A percentile compares a stretch with the other conserved stretches of the same genome.
These are phyloP conservation scores for Sciurus carolinensis DNA, from an alignment of 2,797 vertebrate genomes.

Conservation along the genomic window DNA sequence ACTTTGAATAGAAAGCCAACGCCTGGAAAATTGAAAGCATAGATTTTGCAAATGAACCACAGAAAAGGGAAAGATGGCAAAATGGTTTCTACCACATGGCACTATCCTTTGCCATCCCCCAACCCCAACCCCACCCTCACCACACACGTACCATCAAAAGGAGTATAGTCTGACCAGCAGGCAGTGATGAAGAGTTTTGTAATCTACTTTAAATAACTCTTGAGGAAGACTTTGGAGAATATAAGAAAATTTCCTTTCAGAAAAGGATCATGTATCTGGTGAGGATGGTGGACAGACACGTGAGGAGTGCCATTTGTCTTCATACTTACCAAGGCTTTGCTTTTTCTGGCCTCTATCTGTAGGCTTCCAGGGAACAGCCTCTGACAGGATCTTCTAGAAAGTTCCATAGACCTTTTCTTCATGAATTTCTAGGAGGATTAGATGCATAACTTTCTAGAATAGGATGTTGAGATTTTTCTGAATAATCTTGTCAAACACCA, in stretches of 20 bases:
- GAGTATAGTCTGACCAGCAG: not conserved
- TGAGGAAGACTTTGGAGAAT: not conserved
- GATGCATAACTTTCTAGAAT: not conserved
- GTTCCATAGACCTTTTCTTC: not conserved
- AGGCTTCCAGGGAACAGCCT: not conserved
- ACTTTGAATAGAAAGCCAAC: constrained; percentile 59
- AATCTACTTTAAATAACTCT: constrained; percentile 27
- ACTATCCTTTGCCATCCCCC: too few relatives aligned
- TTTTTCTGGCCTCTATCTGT: not conserved
- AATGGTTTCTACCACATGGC: constrained; percentile 1
- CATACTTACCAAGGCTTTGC: not conserved
- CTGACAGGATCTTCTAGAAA: constrained; percentile 43
- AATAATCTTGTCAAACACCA: not conserved
- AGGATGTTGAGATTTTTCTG: not conserved
- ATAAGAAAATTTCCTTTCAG: constrained; percentile 26
- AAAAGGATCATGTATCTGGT: not conserved
- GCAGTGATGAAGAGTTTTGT: not conserved
- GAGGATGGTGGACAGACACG: not conserved
- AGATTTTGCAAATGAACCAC: constrained; percentile 50
- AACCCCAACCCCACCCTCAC: too few relatives aligned
- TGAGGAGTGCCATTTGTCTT: not conserved
- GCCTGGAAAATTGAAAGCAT: constrained; percentile 23
- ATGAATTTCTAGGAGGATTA: constrained; percentile 6
- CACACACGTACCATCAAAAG: not conserved
- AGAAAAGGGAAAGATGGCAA: constrained; percentile 16